phyloP scores from a whole-genome alignment of 2,888 invertebrate species.

The Spisula solida region DNA sequence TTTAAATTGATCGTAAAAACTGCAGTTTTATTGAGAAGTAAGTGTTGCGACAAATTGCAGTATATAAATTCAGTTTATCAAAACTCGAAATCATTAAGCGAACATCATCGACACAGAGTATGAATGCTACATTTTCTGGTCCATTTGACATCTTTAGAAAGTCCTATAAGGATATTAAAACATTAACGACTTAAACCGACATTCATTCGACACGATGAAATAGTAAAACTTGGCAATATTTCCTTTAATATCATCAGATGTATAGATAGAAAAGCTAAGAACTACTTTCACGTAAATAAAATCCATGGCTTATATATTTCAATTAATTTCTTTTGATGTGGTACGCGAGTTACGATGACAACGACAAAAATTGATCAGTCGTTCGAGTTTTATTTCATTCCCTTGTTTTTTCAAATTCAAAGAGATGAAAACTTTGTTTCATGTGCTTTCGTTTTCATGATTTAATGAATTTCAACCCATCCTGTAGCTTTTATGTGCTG shows the following conservation, averaged over 20 bases:
- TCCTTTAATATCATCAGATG: conserved; percentile 18
- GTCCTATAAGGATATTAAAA: conserved; percentile 60
- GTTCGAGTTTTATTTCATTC: conserved; percentile 19
- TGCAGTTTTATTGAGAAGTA: conserved; percentile 49
- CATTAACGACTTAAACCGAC: conserved; percentile 64
- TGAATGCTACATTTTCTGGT: conserved; percentile 64
- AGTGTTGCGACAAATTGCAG: conserved; percentile 59
- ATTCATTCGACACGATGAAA: conserved; percentile 63
- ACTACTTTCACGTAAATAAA: neutral
- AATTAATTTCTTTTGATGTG: conserved; percentile 25
- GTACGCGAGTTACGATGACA: neutral
- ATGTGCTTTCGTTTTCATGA: neutral
- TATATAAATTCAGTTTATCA: conserved; percentile 60
- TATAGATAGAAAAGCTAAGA: conserved; percentile 16
- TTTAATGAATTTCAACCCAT: conserved; percentile 20
- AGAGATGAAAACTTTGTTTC: conserved; percentile 17
- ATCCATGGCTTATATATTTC: neutral
- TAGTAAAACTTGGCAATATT: conserved; percentile 44
- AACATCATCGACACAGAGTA: conserved; percentile 46
- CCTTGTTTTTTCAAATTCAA: conserved; percentile 15
- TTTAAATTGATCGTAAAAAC: conserved; percentile 3
- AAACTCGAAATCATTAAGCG: conserved; percentile 53
- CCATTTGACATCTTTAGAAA: conserved; percentile 58
- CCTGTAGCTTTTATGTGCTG: neutral
- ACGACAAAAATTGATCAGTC: conserved; percentile 15